Percentiles rank a stretch among this genome's conserved stretches.
Evolutionary conservation across 1,140 invertebrate species (phyloP).

Genomic region (Magallana gigas): DNA sequence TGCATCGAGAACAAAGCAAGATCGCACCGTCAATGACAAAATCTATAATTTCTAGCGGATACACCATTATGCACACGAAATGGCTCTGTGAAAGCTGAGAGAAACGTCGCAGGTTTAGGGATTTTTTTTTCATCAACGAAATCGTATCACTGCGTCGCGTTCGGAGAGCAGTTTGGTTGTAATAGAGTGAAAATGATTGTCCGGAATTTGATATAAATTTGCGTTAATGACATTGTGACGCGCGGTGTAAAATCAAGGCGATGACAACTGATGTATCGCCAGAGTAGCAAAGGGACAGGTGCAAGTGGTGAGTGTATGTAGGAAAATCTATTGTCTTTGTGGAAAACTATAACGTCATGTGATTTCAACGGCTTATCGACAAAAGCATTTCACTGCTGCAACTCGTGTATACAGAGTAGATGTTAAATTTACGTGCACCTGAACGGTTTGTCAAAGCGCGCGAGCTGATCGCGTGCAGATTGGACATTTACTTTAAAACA

Average conservation of each 20-base stretch:
- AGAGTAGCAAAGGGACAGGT: slow-evolving; percentile 22
- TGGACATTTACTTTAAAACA: slow-evolving; percentile 27
- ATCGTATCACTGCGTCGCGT: slow-evolving; percentile 7
- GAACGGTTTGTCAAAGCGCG: slow-evolving; percentile 19
- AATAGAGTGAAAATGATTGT: slow-evolving; percentile 36
- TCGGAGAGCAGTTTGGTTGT: slow-evolving; percentile 17
- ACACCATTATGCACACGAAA: slow-evolving; percentile 27
- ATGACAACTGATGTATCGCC: slow-evolving; percentile 22
- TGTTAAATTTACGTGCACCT: slow-evolving; percentile 27
- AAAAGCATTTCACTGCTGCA: slow-evolving; percentile 1
- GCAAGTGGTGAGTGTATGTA: slow-evolving; percentile 7
- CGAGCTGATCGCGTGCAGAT: slow-evolving; percentile 21
- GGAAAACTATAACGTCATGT: slow-evolving; percentile 30
- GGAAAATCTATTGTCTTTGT: slow-evolving; percentile 38
- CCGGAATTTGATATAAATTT: slow-evolving; percentile 35
- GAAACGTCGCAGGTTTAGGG: slow-evolving; percentile 1
- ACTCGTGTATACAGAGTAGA: not conserved
- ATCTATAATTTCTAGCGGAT: slow-evolving; percentile 27
- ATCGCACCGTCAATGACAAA: slow-evolving; percentile 7
- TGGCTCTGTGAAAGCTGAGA: slow-evolving; percentile 10
- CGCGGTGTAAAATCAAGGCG: slow-evolving; percentile 18
- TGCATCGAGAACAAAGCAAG: not conserved
- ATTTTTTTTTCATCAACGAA: slow-evolving; percentile 10
- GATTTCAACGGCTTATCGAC: slow-evolving; percentile 33
- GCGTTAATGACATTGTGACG: slow-evolving; percentile 28